Conservation (phyloP, 2,797 vertebrate species). For the Chaetodon trifasciatus region DNA sequence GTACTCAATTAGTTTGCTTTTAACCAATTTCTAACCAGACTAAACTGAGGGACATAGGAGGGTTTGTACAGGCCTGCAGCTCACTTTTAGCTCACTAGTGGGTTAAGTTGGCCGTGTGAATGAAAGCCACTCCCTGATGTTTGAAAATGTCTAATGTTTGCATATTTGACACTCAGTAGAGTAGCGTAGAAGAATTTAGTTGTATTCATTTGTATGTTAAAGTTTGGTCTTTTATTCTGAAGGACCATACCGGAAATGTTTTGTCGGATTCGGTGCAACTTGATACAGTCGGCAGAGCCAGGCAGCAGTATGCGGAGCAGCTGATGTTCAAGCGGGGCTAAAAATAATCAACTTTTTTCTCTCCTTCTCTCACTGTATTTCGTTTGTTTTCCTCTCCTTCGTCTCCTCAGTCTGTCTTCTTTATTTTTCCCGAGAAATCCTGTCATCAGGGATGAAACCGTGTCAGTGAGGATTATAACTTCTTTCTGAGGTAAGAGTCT, state of each 20-base stretch:
- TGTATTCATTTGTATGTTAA: background rate
- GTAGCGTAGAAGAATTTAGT: too few relatives aligned
- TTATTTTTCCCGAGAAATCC: background rate
- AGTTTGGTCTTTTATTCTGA: conserved; percentile 59
- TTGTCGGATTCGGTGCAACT: accelerated
- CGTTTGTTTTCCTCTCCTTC: conserved; percentile 28
- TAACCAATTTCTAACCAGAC: background rate
- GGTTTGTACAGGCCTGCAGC: too few relatives aligned
- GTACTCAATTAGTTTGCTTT: background rate
- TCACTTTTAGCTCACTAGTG: background rate
- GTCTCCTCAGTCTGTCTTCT: conserved; percentile 16
- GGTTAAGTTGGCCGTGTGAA: background rate
- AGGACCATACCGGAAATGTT: accelerated
- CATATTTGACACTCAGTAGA: background rate
- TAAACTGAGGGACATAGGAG: background rate
- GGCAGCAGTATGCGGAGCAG: conserved; percentile 76
- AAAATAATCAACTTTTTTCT: conserved; percentile 84
- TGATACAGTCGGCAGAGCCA: background rate
- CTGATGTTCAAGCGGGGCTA: conserved; percentile 81
- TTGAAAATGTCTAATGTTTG: background rate
- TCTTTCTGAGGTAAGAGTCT: conserved; percentile 62
- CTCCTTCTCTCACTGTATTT: conserved; percentile 40
- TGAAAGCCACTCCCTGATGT: background rate
- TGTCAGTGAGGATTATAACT: conserved; percentile 61
- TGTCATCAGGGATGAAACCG: conserved; percentile 69